phyloP scores from a whole-genome alignment of 2,113 vertebrate species.

The Ellobius talpinus region DNA sequence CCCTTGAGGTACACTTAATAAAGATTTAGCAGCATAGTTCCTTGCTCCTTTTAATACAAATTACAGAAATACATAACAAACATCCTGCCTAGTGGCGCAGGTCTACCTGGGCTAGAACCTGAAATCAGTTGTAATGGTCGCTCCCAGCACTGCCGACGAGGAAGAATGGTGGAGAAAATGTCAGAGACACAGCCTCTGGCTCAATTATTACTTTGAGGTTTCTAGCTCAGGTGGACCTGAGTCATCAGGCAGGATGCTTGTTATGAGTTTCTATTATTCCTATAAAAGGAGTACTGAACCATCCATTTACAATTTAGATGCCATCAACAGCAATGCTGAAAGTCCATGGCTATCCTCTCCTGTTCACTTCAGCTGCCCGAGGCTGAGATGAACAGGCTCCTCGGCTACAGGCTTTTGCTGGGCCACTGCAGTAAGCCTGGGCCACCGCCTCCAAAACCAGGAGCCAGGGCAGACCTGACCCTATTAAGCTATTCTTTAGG shows the following conservation, averaged over 20 bases:
- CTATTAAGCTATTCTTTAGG: background rate
- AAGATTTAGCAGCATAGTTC: background rate
- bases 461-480: background rate
- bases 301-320: background rate
- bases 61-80: conserved; percentile 1
- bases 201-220: background rate
- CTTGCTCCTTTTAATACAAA: conserved; percentile 20
- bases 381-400: background rate
- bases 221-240: background rate
- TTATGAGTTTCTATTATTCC: background rate
- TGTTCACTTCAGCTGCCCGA: background rate
- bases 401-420: background rate
- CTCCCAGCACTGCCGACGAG: background rate
- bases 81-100: background rate
- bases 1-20: background rate
- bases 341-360: background rate
- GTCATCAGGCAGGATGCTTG: background rate
- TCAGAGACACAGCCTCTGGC: background rate
- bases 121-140: background rate
- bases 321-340: background rate
- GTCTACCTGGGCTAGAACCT: conserved; percentile 7
- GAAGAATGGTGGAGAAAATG: background rate
- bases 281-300: background rate
- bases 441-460: background rate
- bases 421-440: background rate